phyloP scores from a whole-genome alignment of 2,113 vertebrate genomes.

The Rissa tridactyla region DNA sequence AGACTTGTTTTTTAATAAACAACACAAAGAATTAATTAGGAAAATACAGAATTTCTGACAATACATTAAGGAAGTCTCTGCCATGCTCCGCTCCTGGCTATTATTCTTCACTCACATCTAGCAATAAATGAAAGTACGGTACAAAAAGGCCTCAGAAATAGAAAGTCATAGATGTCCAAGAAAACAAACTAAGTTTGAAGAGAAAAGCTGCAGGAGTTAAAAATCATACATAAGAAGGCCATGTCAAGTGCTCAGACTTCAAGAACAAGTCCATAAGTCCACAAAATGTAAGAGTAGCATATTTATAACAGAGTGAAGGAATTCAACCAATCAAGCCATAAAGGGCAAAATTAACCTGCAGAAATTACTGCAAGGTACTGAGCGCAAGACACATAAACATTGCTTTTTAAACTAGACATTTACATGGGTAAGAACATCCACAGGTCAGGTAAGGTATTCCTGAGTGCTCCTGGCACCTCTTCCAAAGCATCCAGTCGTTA shows the following conservation, averaged over 20 bases:
- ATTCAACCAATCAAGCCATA: not conserved
- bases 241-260: not conserved
- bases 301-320: not conserved
- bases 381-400: not conserved
- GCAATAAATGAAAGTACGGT: not conserved
- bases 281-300: not conserved
- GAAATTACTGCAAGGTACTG: not conserved
- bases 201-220: not conserved
- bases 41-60: not conserved
- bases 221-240: not conserved
- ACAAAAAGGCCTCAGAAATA: not conserved
- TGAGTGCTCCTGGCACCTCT: not conserved
- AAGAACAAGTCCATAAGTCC: not conserved
- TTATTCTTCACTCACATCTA: not conserved
- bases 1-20: not conserved
- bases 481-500: not conserved
- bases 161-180: not conserved
- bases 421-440: not conserved
- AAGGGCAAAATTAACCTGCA: not conserved
- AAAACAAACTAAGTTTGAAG: not conserved
- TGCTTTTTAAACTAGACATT: not conserved
- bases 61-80: not conserved
- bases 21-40: not conserved
- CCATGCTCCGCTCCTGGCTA: not conserved
- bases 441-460: not conserved